Percentiles rank a stretch among this genome's conserved stretches.
These are phyloP conservation scores for Triplophysa bombifrons DNA, from an alignment of 2,797 vertebrate genomes.

Conservation along the genomic window DNA sequence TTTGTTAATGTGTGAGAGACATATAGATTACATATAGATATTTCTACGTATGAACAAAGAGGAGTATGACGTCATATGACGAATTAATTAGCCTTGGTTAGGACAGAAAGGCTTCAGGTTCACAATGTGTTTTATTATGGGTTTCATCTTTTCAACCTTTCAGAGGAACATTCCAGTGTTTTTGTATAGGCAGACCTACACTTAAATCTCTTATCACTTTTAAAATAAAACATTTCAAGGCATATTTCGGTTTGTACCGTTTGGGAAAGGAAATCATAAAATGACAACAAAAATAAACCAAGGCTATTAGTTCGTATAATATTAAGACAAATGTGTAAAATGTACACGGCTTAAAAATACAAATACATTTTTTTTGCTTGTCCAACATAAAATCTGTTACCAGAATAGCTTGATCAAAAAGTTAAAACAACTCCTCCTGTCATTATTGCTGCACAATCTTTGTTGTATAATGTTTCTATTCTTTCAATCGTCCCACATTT, in stretches of 20 bases:
- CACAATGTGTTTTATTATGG: background rate
- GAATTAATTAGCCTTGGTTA: no score
- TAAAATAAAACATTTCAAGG: slow-evolving; percentile 10
- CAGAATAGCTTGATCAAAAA: background rate
- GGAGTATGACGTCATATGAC: no score
- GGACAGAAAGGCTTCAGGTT: background rate
- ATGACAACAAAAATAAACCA: background rate
- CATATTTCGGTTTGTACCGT: slow-evolving; percentile 1
- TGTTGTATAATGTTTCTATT: background rate
- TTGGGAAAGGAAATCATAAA: background rate
- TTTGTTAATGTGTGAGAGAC: no score
- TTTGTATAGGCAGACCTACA: background rate
- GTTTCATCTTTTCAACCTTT: background rate
- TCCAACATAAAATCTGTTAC: background rate
- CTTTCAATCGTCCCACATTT: background rate
- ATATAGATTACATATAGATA: no score
- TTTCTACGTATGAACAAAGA: background rate
- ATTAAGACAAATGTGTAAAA: background rate
- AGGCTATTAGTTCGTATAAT: background rate
- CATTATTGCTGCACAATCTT: background rate
- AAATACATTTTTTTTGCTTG: background rate
- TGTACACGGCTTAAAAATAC: background rate
- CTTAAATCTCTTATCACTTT: background rate
- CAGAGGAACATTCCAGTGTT: background rate
- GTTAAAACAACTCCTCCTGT: background rate